A percentile compares a stretch with the other conserved stretches of the same genome.
These are phyloP conservation scores for Carcina quercana DNA, from an alignment of 2,888 invertebrate genomes.

Conservation along the genomic window DNA sequence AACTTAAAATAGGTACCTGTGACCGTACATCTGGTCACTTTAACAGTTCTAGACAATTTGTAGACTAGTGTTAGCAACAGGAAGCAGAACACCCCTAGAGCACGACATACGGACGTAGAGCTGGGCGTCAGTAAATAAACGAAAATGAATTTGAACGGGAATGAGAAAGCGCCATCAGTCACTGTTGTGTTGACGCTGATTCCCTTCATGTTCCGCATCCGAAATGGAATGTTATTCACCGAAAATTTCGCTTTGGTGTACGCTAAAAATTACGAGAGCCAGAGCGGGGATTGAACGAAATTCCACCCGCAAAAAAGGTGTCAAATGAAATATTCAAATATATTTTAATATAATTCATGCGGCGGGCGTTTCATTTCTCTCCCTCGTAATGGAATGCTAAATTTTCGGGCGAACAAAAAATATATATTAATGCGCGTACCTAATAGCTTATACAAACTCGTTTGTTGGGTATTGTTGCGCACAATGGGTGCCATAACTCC, in stretches of 20 bases:
- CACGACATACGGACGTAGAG: background rate
- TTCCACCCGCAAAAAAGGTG: slow-evolving; percentile 71
- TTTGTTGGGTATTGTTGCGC: slow-evolving; percentile 74
- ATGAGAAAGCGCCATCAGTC: slow-evolving; percentile 55
- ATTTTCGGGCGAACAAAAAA: slow-evolving; percentile 74
- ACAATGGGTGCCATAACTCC: slow-evolving; percentile 75
- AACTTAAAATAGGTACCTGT: no score
- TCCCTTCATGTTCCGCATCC: slow-evolving; percentile 63
- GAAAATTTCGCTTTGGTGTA: slow-evolving; percentile 63
- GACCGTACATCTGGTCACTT: no score
- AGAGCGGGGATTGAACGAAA: slow-evolving; percentile 65
- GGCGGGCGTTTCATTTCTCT: slow-evolving; percentile 75
- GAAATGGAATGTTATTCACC: slow-evolving; percentile 72
- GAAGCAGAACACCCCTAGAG: background rate
- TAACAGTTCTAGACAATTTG: no score
- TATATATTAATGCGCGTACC: slow-evolving; percentile 75
- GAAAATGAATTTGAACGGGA: slow-evolving; percentile 57
- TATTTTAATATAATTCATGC: slow-evolving; percentile 76
- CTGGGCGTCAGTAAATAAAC: slow-evolving; percentile 9
- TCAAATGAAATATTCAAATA: slow-evolving; percentile 76
- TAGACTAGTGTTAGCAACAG: no score
- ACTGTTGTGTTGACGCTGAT: slow-evolving; percentile 68
- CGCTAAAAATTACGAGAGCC: slow-evolving; percentile 69
- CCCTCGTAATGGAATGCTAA: slow-evolving; percentile 75
- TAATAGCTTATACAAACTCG: slow-evolving; percentile 76